Conservation (phyloP, 2,113 vertebrate species). For the Petrocephalus zakoni region DNA sequence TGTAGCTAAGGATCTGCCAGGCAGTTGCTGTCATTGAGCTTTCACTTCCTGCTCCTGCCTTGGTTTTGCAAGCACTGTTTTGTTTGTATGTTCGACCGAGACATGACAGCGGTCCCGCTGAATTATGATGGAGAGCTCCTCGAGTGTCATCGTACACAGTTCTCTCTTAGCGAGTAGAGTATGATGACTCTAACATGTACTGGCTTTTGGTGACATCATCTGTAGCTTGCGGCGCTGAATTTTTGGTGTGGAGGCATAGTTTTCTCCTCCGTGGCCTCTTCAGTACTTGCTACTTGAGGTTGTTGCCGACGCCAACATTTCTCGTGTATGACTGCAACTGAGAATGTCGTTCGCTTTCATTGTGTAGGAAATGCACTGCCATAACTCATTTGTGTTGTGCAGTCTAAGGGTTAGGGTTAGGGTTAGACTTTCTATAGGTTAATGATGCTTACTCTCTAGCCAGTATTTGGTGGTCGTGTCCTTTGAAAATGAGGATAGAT, state of each 20-base stretch:
- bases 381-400: background rate
- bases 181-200: background rate
- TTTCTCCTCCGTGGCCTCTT: background rate
- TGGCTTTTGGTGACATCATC: background rate
- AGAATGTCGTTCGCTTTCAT: background rate
- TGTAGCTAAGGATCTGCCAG: background rate
- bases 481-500: background rate
- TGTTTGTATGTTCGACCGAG: background rate
- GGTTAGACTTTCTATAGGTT: background rate
- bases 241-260: background rate
- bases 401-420: background rate
- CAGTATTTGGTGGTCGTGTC: background rate
- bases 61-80: background rate
- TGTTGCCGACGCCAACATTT: background rate
- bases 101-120: background rate
- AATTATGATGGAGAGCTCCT: background rate
- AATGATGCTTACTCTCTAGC: background rate
- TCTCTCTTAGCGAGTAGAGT: background rate
- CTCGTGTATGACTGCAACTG: background rate
- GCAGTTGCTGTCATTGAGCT: background rate
- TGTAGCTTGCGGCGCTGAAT: background rate
- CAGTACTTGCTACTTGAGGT: background rate
- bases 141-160: background rate
- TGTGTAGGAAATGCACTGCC: background rate
- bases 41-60: background rate